Evolutionary conservation across 2,888 invertebrate species (phyloP), one percentile per base, ranked within the genome.

Genomic region (Mythimna impura): DNA sequence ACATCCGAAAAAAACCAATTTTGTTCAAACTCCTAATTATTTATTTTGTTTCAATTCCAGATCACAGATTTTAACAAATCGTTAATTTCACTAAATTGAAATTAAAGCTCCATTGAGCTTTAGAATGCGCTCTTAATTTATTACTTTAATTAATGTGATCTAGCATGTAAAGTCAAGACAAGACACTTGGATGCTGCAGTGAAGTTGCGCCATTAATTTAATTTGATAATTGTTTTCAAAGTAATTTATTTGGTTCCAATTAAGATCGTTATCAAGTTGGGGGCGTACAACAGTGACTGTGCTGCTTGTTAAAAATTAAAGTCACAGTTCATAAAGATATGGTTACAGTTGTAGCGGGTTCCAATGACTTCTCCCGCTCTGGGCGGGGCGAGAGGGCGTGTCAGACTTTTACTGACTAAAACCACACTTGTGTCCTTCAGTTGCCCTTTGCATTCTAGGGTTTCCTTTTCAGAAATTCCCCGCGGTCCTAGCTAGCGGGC

Each of bases 201-300:
- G 20, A 47, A 61, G 22, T 75, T 55, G 43, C n/a, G 55, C 60
- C 68, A 60, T 60, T 54, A n/a, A 76, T 60, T 63, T 52, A 60
- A 68, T 66, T 66, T 55, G 50, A 17, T 69, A 52, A 64, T 73
- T 63, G 60, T 67, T 73, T 70, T 66, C 22, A 25, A 30, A 54
- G 62, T 65, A 58, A 71, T 80, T 80, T 66, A 68, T 71, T 76
- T 68, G 34, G 10, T 61, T 80, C 62, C 66, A 76, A 80, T 80
- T 76, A 80, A 71, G 61, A 68, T 62, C 54, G 40, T 61, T 68
- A 76, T 76, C 67, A 55, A 76, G 25, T 68, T 68, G 12, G 22
- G 36, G 52, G n/a, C 36, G 40, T 66, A 47, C 30, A 54, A 50
- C 54, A 76, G n/a, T 50, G 47, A 50, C 54, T 70, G n/a, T 40